Conservation (phyloP, 2,113 vertebrate genomes). For the Machaerirhynchus nigripectus region DNA sequence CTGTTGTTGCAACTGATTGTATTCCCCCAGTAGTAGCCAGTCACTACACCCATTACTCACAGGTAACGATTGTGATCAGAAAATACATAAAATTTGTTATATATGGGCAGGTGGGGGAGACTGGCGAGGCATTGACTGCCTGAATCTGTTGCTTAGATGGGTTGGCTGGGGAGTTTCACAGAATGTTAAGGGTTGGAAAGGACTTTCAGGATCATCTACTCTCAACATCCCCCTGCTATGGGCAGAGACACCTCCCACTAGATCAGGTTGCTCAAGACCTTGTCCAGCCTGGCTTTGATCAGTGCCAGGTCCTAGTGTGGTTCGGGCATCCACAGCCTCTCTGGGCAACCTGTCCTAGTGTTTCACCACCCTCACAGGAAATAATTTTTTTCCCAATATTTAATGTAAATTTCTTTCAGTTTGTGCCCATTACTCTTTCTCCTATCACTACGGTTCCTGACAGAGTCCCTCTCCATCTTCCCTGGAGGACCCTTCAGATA, state of each 20-base stretch:
- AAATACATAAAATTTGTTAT: fast-evolving
- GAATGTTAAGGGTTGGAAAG: not conserved
- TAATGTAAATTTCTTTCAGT: not conserved
- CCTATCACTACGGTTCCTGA: too few relatives aligned
- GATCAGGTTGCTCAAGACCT: not conserved
- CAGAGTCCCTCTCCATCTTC: not conserved
- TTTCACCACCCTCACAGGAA: not conserved
- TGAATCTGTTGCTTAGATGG: not conserved
- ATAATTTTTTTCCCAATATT: not conserved
- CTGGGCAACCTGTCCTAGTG: not conserved
- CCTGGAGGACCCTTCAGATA: too few relatives aligned
- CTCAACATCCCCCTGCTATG: not conserved
- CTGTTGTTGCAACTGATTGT: not conserved
- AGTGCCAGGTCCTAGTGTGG: too few relatives aligned
- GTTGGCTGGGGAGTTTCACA: not conserved
- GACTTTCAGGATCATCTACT: not conserved
- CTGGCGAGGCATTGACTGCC: not conserved
- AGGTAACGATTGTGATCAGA: not conserved
- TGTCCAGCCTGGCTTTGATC: not conserved
- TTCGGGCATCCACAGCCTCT: too few relatives aligned
- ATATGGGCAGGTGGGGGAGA: not conserved
- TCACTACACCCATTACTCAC: fast-evolving
- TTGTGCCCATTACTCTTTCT: too few relatives aligned
- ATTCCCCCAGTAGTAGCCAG: not conserved
- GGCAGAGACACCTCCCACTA: too few relatives aligned